phyloP scores from a whole-genome alignment of 2,113 vertebrate species.

The Noturus placidus region DNA sequence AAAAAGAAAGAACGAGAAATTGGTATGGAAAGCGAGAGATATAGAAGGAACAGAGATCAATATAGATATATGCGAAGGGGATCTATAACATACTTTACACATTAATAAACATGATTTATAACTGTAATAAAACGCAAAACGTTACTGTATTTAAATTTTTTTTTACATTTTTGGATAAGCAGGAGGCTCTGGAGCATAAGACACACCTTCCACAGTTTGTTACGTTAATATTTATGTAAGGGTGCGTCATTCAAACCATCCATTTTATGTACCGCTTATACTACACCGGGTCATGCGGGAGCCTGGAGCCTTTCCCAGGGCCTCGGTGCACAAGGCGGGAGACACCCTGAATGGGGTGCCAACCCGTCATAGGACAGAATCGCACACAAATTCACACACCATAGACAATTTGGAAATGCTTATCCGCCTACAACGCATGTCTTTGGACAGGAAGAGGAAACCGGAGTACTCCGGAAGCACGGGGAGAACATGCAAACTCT shows the following conservation, averaged over 20 bases:
- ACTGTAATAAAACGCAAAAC: not conserved
- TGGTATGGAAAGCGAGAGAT: not conserved
- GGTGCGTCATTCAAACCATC: not conserved
- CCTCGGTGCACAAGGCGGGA: no score
- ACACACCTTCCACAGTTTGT: not conserved
- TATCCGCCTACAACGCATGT: no score
- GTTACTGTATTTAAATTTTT: not conserved
- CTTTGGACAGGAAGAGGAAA: no score
- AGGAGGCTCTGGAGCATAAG: not conserved
- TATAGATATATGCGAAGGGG: not conserved
- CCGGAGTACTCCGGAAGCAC: no score
- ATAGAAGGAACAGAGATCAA: not conserved
- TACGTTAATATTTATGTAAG: not conserved
- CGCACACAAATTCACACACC: no score
- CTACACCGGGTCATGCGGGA: no score
- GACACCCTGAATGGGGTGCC: no score
- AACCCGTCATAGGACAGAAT: no score
- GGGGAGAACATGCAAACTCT: no score
- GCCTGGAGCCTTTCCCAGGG: no score
- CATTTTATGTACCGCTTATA: no score
- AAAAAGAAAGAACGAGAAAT: not conserved
- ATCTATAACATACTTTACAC: not conserved
- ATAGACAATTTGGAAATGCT: no score
- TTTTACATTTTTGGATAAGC: not conserved
- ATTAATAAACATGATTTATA: not conserved